These are phyloP conservation scores for Petrocephalus schoutedeni DNA, from an alignment of 2,797 vertebrate genomes.

Conservation along the genomic window DNA sequence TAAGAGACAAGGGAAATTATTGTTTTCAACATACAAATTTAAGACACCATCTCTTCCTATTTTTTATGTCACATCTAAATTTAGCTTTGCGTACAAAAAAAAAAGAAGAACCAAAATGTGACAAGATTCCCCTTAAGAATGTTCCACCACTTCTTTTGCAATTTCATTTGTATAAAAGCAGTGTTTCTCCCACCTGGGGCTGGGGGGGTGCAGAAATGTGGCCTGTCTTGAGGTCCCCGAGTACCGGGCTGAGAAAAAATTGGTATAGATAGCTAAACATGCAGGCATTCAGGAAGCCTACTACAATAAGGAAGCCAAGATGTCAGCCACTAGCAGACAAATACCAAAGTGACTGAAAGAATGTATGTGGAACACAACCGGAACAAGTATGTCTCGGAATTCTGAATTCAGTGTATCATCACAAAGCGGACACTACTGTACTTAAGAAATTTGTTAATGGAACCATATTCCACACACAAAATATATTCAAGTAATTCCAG, in stretches of 20 bases:
- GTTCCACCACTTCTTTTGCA: neutral
- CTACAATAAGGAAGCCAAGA: neutral
- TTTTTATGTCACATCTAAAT: neutral
- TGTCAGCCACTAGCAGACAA: neutral
- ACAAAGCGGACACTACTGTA: neutral
- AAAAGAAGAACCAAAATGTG: neutral
- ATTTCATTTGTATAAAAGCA: neutral
- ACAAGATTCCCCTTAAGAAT: neutral
- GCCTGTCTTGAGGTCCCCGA: neutral
- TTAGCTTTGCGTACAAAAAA: neutral
- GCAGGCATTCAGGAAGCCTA: neutral
- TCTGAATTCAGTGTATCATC: neutral
- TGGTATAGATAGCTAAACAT: neutral
- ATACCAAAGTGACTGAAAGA: neutral
- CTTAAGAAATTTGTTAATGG: neutral
- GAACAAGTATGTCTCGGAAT: neutral
- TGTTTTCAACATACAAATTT: neutral
- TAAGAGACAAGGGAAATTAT: neutral
- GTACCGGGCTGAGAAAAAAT: neutral
- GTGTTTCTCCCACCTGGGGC: neutral
- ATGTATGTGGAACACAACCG: neutral
- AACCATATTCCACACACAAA: neutral
- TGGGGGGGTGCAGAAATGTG: neutral
- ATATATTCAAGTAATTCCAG: conserved; percentile 24
- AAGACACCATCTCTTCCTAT: neutral